A percentile compares a stretch with the other conserved stretches of the same genome.
Evolutionary conservation across 2,113 vertebrate genomes (phyloP).

Genomic region (Tupaia chinensis): DNA sequence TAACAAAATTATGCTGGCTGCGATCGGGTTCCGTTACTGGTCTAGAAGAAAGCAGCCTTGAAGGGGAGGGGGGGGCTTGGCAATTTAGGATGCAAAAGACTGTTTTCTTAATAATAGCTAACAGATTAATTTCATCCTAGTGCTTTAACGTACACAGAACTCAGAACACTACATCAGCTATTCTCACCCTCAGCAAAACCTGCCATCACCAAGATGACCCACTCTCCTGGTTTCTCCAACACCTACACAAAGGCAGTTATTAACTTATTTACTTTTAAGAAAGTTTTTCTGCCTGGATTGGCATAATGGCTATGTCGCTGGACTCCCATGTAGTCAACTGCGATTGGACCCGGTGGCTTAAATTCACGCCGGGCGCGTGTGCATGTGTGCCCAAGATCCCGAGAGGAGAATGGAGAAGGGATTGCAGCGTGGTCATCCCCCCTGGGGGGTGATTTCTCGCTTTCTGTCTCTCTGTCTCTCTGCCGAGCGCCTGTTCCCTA

Average conservation of each 20-base stretch:
- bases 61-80: background rate
- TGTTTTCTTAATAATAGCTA: slow-evolving; percentile 33
- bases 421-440: no score
- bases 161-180: background rate
- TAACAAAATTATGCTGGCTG: background rate
- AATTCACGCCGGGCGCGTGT: no score
- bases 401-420: no score
- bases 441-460: no score
- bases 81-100: background rate
- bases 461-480: no score
- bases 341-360: no score
- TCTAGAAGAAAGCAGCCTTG: background rate
- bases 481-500: no score
- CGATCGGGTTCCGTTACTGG: background rate
- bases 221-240: background rate
- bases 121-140: background rate
- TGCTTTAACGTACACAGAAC: background rate
- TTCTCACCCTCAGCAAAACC: background rate
- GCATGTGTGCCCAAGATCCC: no score
- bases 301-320: no score
- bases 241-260: no score
- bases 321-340: no score
- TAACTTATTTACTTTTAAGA: background rate
- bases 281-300: background rate
- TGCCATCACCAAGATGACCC: background rate